Evolutionary conservation across 2,888 invertebrate genomes (phyloP), one percentile per base, ranked within the genome.

Genomic region (Leucophenga maculata): DNA sequence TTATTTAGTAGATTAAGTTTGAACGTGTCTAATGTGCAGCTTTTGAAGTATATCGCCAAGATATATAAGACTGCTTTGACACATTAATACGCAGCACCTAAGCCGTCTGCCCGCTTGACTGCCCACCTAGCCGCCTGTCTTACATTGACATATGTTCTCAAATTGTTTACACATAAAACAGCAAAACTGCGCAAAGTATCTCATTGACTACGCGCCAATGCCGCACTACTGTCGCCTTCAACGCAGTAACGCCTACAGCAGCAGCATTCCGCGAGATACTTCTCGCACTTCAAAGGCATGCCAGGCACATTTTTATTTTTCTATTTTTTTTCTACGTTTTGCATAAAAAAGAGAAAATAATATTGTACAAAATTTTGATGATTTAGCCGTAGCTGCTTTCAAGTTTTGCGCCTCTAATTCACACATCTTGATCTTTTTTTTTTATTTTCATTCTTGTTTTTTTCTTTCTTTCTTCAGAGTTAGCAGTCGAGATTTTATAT

Each of bases 321-420:
- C 13, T 26, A 26, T 26, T 55, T 26, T 9, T 13, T 22, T 55
- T 55, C 16, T 16, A 48, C 48, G 48, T 16, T 55, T 26, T 18
- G n/a, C 48, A 20, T 66, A 66, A 48, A 13, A 32, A 32, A 66
- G 26, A 20, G 16, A 32, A 32, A 50, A 52, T 60, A 60, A 44
- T 60, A 60, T 20, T 16, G 44, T 20, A 44, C 39, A 55, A 55
- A 55, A 60, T 14, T 2, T 16, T 14, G 26, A 57, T 22, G 18
- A 74, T 64, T 70, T 52, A 52, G 50, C 48, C 20, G 78, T 81
- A 79, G 77, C 72, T 74, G 69, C 81, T 81, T 82, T 82, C 75
- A 82, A 81, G 75, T 82, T 82, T 76, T 77, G 78, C 82, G 80
- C 78, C 79, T 26, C 26, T 79, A 82, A 82, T 82, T 82, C 82